These are phyloP conservation scores for Sminthopsis crassicaudata DNA, from an alignment of 2,113 vertebrate species.

Conservation along the genomic window DNA sequence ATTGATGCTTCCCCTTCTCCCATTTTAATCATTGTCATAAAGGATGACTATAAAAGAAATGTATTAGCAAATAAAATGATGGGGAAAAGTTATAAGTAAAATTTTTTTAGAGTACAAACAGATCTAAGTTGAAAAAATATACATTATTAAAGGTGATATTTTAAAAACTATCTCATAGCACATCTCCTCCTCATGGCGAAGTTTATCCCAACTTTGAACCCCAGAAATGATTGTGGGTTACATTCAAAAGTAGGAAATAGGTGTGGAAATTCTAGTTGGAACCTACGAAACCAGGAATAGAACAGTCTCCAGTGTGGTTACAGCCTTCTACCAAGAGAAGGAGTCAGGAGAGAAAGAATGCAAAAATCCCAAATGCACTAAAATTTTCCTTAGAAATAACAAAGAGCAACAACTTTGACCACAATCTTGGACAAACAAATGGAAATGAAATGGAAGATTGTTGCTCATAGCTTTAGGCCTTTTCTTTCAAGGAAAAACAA, in stretches of 20 bases:
- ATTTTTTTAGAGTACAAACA: neutral
- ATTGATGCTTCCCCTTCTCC: neutral
- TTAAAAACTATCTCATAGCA: neutral
- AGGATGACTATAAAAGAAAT: neutral
- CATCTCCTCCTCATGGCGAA: neutral
- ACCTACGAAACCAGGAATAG: neutral
- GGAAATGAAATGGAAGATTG: neutral
- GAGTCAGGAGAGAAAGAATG: neutral
- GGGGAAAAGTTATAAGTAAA: neutral
- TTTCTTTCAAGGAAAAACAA: neutral
- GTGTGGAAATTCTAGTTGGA: neutral
- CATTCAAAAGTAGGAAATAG: neutral
- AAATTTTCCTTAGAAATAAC: neutral
- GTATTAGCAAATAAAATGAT: neutral
- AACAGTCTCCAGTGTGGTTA: neutral
- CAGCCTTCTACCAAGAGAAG: neutral
- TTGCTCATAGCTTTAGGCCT: neutral
- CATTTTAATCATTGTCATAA: neutral
- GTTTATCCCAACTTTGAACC: neutral
- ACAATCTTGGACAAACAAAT: neutral
- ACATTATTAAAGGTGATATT: neutral
- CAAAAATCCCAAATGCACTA: neutral
- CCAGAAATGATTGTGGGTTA: neutral
- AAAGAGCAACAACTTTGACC: neutral
- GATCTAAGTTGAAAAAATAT: neutral